Percentiles rank a stretch among this genome's conserved stretches.
These are phyloP conservation scores for Zoroaster sp. DNA, from an alignment of 53 echinoderm and acorn worm genomes.

Conservation along the genomic window DNA sequence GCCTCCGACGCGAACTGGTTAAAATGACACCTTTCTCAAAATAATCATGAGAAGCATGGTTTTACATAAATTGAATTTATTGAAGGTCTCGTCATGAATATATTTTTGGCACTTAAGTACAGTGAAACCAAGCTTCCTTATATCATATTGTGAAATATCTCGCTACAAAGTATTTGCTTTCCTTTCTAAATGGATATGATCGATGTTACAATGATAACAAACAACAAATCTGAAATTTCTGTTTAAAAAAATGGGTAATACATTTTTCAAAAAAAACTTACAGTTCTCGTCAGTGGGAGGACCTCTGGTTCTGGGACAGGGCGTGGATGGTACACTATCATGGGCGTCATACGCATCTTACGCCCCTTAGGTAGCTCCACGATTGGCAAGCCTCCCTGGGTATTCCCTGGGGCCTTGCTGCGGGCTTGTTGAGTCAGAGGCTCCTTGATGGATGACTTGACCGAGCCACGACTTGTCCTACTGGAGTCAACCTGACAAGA, in stretches of 20 bases:
- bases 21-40: too few relatives aligned
- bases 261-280: slow-evolving; percentile 25
- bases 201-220: too few relatives aligned
- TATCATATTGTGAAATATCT: too few relatives aligned
- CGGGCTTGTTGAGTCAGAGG: background rate
- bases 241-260: background rate
- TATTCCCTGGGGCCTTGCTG: background rate
- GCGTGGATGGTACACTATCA: slow-evolving; percentile 83
- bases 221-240: too few relatives aligned
- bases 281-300: slow-evolving; percentile 90
- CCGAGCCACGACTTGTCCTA: slow-evolving; percentile 9
- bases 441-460: background rate
- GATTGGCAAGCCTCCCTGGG: background rate
- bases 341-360: slow-evolving; percentile 30
- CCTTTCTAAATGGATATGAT: too few relatives aligned
- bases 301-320: slow-evolving; percentile 84
- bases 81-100: too few relatives aligned
- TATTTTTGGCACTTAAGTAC: too few relatives aligned
- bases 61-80: too few relatives aligned
- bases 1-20: too few relatives aligned
- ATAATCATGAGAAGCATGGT: too few relatives aligned
- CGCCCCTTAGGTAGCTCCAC: slow-evolving; percentile 42
- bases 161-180: too few relatives aligned
- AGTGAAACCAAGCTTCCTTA: too few relatives aligned
- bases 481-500: background rate